Percentiles rank a stretch among this genome's conserved stretches.
These are phyloP conservation scores for Alexandromys fortis DNA, from an alignment of 2,113 vertebrate genomes.

Conservation along the genomic window DNA sequence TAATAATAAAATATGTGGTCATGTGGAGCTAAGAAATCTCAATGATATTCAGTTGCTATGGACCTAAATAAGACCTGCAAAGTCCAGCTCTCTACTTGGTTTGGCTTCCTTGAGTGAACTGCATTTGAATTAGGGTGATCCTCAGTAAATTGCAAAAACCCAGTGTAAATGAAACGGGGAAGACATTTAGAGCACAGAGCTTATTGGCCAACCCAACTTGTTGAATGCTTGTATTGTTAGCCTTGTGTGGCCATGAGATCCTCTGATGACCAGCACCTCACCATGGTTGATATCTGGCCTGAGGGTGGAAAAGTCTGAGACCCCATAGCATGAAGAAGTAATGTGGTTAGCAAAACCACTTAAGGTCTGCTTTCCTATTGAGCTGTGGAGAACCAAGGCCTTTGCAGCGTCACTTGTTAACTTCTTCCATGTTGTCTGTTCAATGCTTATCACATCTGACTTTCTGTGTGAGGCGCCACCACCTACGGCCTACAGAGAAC, in stretches of 20 bases:
- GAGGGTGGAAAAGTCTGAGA: not conserved
- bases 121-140: not conserved
- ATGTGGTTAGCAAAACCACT: not conserved
- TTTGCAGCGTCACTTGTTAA: not conserved
- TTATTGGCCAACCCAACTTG: not conserved
- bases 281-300: not conserved
- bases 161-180: not conserved
- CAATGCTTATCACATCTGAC: not conserved
- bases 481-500: not conserved
- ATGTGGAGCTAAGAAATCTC: not conserved
- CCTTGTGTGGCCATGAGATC: not conserved
- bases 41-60: not conserved
- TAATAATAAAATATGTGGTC: not conserved
- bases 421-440: not conserved
- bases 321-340: not conserved
- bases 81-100: not conserved
- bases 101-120: not conserved
- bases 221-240: not conserved
- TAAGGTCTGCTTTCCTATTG: not conserved
- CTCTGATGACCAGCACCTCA: not conserved
- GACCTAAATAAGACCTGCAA: not conserved
- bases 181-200: not conserved
- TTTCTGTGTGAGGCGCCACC: slow-evolving; percentile 6
- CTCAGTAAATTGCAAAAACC: not conserved
- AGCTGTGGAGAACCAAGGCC: not conserved